Evolutionary conservation across 1,140 invertebrate genomes (phyloP), one percentile per base, ranked within the genome.

Genomic region (Melitaea cinxia): DNA sequence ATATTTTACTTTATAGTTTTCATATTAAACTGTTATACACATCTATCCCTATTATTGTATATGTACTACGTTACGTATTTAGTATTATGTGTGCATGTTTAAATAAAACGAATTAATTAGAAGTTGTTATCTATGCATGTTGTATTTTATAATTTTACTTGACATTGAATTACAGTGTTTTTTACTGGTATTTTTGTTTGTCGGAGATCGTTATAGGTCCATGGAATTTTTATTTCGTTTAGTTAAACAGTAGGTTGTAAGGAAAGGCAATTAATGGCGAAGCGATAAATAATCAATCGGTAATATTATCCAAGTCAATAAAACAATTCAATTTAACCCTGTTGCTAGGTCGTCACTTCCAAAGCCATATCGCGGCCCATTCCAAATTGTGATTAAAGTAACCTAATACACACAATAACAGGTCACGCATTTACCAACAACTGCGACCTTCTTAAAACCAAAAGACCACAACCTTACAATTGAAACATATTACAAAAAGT

Each of bases 321-420:
- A 64, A 80, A 83, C 78, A 83, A 83, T 77, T 80, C 75, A 85
- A 89, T 85, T 84, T 74, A 77, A 73, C 74, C 68, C 71, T 81
- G 78, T 86, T 83, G 82, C 80, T 82, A 82, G 71, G 78, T 83
- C 80, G 80, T 73, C 80, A 79, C 69, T 75, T 82, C 78, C 77
- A 85, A 88, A 90, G 83, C 80, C 85, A 85, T 85, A 88, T 79
- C 80, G 77, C 82, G 79, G 73, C 82, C 79, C 83, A 90, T 86
- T 88, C 88, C 76, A 85, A 90, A 88, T 90, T 90, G 83, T 90
- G 88, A 90, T 90, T 90, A 89, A 89, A 86, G 81, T 81, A 85
- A 82, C 83, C 85, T 83, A 88, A 90, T 87, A 89, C 86, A 90
- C 83, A 90, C 88, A 90, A 87, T 87, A 88, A 89, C 88, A 85